These are phyloP conservation scores for Eufriesea mexicana DNA, from an alignment of 1,140 invertebrate genomes.

Conservation along the genomic window DNA sequence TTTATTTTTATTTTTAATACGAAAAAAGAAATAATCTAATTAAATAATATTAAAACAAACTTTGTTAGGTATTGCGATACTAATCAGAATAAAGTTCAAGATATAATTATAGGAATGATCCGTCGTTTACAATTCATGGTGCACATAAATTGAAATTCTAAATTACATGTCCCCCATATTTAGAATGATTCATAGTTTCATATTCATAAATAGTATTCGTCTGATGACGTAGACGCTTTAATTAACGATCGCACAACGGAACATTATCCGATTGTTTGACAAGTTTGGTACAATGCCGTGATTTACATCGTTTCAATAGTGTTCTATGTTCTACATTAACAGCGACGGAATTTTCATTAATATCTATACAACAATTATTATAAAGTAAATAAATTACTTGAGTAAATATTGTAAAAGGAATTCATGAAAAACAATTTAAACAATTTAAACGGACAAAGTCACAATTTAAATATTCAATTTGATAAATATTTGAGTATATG, in stretches of 20 bases:
- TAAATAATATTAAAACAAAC: no score
- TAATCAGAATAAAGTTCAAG: neutral
- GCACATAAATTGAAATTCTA: constrained; percentile 36
- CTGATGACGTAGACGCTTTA: constrained; percentile 53
- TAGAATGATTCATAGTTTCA: constrained; percentile 8
- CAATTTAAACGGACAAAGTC: neutral
- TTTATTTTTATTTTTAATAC: no score
- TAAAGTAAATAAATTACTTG: neutral
- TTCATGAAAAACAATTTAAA: neutral
- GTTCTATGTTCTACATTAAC: neutral
- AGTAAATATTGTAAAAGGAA: no score
- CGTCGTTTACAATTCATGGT: neutral
- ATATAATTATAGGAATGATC: neutral
- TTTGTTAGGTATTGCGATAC: no score
- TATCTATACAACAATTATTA: neutral
- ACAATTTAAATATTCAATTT: neutral
- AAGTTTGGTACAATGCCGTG: constrained; percentile 53
- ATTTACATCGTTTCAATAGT: constrained; percentile 16
- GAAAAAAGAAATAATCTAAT: no score
- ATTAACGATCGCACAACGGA: constrained; percentile 1
- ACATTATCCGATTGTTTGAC: constrained; percentile 51
- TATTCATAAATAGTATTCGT: constrained; percentile 25
- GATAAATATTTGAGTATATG: neutral
- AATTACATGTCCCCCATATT: constrained; percentile 5
- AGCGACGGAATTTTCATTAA: neutral